phyloP scores from a whole-genome alignment of 2,113 vertebrate genomes.

The Porphyrio hochstetteri region DNA sequence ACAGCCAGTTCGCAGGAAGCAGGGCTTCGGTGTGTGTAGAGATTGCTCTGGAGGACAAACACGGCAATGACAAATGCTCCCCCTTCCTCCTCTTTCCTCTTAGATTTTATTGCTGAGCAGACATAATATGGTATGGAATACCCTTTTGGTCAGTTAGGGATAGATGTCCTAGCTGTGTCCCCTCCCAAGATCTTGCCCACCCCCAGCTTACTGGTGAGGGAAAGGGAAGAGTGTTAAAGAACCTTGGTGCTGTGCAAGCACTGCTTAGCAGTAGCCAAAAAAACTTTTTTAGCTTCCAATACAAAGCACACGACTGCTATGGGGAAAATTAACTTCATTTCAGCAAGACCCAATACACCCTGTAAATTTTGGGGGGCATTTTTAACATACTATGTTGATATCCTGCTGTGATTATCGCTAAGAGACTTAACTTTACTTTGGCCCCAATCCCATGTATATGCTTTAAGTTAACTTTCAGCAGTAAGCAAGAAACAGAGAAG shows the following conservation, averaged over 20 bases:
- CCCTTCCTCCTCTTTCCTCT: no score
- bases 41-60: background rate
- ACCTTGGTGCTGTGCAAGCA: background rate
- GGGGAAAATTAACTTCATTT: background rate
- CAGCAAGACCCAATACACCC: background rate
- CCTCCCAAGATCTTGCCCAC: background rate
- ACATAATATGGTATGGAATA: accelerated
- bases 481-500: background rate
- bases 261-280: background rate
- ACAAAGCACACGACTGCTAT: background rate
- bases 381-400: background rate
- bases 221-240: background rate
- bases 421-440: background rate
- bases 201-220: background rate
- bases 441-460: background rate
- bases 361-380: background rate
- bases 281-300: background rate
- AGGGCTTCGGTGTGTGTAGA: accelerated
- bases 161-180: background rate
- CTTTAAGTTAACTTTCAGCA: background rate
- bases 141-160: background rate
- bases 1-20: accelerated
- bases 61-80: no score
- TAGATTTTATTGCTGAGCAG: background rate
- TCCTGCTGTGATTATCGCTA: background rate